Evolutionary conservation across 1,140 invertebrate species (phyloP).

Genomic region (Ceratosolen fusciceps): DNA sequence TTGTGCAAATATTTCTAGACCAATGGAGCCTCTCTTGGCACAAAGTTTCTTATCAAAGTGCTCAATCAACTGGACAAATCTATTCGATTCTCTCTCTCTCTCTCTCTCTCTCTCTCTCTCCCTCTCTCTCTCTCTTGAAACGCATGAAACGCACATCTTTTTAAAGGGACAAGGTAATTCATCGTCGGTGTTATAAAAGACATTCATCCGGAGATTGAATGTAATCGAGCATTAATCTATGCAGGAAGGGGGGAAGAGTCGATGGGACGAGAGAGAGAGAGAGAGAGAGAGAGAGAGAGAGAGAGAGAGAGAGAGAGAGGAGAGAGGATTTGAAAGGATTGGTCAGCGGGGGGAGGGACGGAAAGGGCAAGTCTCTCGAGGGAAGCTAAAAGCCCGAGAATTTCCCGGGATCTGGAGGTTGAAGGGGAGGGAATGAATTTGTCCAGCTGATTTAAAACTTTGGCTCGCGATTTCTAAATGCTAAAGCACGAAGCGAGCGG

Average conservation of each 20-base stretch:
- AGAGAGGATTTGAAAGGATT: neutral
- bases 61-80: neutral
- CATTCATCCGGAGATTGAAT: too few species aligned
- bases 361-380: too few species aligned
- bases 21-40: too few species aligned
- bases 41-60: too few species aligned
- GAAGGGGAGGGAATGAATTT: neutral
- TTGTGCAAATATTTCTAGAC: neutral
- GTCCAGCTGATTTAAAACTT: constrained; percentile 22
- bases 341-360: too few species aligned
- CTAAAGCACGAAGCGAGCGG: constrained; percentile 19
- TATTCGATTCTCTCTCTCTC: too few species aligned
- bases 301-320: too few species aligned
- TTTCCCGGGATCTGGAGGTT: too few species aligned
- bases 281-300: neutral
- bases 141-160: too few species aligned
- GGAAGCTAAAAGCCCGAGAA: too few species aligned
- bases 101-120: neutral
- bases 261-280: neutral
- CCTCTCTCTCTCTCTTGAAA: neutral
- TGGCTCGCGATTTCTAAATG: constrained; percentile 9
- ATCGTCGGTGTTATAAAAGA: too few species aligned
- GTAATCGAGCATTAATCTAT: neutral
- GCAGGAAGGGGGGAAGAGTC: neutral
- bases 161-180: too few species aligned